Evolutionary conservation across 2,113 vertebrate species (phyloP).

Genomic region (Strix aluco): DNA sequence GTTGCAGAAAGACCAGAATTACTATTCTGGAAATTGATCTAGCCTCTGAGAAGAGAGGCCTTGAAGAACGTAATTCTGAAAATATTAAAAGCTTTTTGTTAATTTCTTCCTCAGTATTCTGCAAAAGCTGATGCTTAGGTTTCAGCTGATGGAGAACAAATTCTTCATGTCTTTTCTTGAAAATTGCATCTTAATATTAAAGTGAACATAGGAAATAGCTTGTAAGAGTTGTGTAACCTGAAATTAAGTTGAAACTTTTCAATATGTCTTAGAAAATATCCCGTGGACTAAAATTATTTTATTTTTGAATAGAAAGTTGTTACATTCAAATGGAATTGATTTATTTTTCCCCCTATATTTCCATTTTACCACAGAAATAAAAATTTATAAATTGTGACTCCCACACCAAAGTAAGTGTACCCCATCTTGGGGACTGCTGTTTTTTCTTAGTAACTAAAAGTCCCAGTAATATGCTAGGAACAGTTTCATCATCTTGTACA

Average conservation of each 20-base stretch:
- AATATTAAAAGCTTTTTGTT: neutral
- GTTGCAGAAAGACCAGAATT: neutral
- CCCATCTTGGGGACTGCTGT: fast-evolving
- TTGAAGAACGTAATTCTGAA: neutral
- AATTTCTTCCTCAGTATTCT: neutral
- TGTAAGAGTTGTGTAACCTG: neutral
- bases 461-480: neutral
- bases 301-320: neutral
- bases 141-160: neutral
- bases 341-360: neutral
- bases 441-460: neutral
- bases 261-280: neutral
- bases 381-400: neutral
- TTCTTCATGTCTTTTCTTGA: neutral
- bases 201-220: neutral
- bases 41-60: fast-evolving
- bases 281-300: neutral
- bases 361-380: neutral
- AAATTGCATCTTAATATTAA: neutral
- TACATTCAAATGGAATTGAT: neutral
- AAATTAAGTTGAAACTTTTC: neutral
- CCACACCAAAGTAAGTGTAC: neutral
- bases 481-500: neutral
- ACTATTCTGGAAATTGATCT: neutral
- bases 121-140: neutral